A percentile compares a stretch with the other conserved stretches of the same genome.
Conservation (phyloP, 2,888 invertebrate genomes). For the Leistus spinibarbis region DNA sequence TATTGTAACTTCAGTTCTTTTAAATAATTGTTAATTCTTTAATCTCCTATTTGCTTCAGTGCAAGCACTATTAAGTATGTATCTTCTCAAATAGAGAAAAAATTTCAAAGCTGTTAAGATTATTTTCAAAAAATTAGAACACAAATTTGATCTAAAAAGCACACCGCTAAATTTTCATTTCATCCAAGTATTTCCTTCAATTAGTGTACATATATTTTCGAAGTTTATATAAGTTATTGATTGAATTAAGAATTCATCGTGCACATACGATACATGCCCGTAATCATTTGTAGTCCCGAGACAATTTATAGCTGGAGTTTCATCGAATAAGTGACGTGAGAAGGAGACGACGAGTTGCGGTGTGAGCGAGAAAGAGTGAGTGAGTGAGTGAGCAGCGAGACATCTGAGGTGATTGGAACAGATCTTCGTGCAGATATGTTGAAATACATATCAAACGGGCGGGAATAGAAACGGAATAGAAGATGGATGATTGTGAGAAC, state of each 20-base stretch:
- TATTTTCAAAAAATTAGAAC: too few relatives aligned
- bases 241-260: constrained; percentile 9
- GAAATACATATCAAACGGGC: constrained; percentile 31
- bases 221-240: constrained; percentile 8
- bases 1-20: too few relatives aligned
- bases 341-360: background rate
- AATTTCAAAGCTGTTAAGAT: too few relatives aligned
- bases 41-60: too few relatives aligned
- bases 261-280: constrained; percentile 10
- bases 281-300: constrained; percentile 24
- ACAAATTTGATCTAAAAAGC: too few relatives aligned
- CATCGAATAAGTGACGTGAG: background rate
- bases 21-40: too few relatives aligned
- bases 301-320: constrained; percentile 22
- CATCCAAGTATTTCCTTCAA: too few relatives aligned
- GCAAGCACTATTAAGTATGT: too few relatives aligned
- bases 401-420: background rate
- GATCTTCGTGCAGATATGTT: constrained; percentile 30
- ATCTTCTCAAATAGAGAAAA: too few relatives aligned
- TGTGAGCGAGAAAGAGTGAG: background rate
- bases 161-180: too few relatives aligned
- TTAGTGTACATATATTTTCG: background rate
- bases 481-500: constrained; percentile 24
- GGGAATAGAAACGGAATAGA: constrained; percentile 32
- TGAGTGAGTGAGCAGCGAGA: background rate